Evolutionary conservation across 1,140 invertebrate genomes (phyloP), one percentile per base, ranked within the genome.

Genomic region (Drosophila nannoptera): DNA sequence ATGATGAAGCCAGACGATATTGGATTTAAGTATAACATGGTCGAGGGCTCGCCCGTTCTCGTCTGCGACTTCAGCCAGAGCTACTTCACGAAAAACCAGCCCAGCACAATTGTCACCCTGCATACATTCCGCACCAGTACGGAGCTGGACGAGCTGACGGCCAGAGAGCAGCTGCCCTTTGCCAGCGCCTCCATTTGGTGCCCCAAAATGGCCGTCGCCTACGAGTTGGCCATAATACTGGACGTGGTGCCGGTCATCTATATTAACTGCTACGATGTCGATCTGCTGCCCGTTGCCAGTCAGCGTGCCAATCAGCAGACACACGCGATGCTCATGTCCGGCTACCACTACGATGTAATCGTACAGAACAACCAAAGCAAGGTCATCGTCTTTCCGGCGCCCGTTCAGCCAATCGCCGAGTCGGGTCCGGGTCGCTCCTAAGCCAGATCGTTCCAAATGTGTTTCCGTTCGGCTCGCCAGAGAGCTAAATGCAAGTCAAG

Each of bases 11-110:
- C 58, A 0, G 76, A 83, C 38, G 59, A 65, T 11, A 70, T 84
- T 16, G 63, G 60, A 0, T 69, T 78, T 12, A 32, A 33, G 0
- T 63, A 45, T 48, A 53, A 35, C n/a, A 69, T 83, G 63, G 60
- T 75, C 5, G 7, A 32, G 4, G 76, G 50, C 1, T 83, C 78
- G 1, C 76, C 78, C 0, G 1, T 84, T 0, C 22, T 83, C 0
- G 73, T 78, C 0, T 73, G 80, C 38, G 78, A 78, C 1, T 83
- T 83, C 32, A 53, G 36, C 2, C 78, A 83, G n/a, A 73, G 65
- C 6, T 83, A 68, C 48, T 84, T 84, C 4, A 60, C 73, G 5
- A 8, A n/a, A 1, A n/a, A 29, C 0, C 70, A 52, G 2, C 80
- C 80, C 12, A 84, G 54, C 14, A 14, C 75, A 0, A 12, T 83